Base-by-base conservation (phyloP, 2,113 vertebrate species). In the Scophthalmus maximus region DNA sequence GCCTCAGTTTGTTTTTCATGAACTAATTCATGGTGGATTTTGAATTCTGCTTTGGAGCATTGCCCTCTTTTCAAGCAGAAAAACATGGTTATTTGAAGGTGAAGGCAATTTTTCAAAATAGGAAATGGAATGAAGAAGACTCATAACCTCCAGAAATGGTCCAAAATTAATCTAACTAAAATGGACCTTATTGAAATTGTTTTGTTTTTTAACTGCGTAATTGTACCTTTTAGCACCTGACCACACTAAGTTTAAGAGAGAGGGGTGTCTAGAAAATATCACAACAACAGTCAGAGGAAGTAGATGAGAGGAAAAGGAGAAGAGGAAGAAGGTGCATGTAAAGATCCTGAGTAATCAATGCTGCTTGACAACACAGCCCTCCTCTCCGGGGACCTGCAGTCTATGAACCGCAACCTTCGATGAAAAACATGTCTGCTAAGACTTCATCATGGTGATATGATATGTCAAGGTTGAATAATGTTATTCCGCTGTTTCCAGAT, bases 381-480 rank as follows among this genome's bases (percentile, higher is more conserved):
- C 26, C 67, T 57, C 76, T 65, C 38, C 32, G 3, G 59, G 14
- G 42, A 71, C 57, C 70, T 66, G 42, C 53, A 27, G 53, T 34
- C 58, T 82, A 56, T 82, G 73, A 82, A 79, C 40, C 53, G 6
- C 32, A 68, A 72, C 66, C 47, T 36, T 73, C 61, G 57, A n/a
- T 62, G 59, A 75, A 84, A 79, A 70, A 64, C 70, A 53, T 25
- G n/a, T 25, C 69, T 70, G 73, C 77, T 17, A 46, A 18, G 42
- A 46, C 42, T 53, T 81, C 78, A 79, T 55, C 65, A 32, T 29
- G 5, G 26, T 73, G 76, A 87, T 83, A 51, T 34, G 52, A 82
- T 71, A 52, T 32, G 62, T 76, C 83, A 88, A 80, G 73, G 82
- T 73, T 87, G 73, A 82, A 82, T 82, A 75, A 79, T 79, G 60